phyloP scores from a whole-genome alignment of 2,113 vertebrate species.

The Myocastor coypus region DNA sequence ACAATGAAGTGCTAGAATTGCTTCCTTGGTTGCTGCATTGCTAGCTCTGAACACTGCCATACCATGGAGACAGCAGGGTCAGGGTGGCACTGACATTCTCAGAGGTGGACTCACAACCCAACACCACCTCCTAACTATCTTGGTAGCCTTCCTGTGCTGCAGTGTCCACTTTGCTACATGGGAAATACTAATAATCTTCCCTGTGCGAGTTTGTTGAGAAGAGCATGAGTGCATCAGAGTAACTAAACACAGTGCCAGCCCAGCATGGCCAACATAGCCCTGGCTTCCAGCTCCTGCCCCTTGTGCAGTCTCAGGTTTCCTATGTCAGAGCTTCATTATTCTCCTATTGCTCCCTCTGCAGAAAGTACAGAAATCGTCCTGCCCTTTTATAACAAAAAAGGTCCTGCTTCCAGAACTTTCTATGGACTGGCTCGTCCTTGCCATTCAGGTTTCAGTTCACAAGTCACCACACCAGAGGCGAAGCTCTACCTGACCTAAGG shows the following conservation, averaged over 20 bases:
- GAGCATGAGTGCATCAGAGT: rapidly evolving
- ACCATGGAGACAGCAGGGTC: not conserved
- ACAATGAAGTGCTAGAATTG: rapidly evolving
- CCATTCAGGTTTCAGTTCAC: not conserved
- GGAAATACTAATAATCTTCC: not conserved
- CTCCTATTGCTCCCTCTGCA: not conserved
- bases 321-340: not conserved
- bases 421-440: not conserved
- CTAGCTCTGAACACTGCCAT: not conserved
- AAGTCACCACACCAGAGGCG: not conserved
- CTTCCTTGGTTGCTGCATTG: rapidly evolving
- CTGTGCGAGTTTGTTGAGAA: not conserved
- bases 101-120: too few species aligned
- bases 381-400: not conserved
- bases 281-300: not conserved
- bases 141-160: not conserved
- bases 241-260: not conserved
- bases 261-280: rapidly evolving
- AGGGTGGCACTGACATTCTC: too few species aligned
- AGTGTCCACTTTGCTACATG: not conserved
- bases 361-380: not conserved
- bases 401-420: conserved; percentile 31
- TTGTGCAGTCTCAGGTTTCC: not conserved
- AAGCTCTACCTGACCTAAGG: rapidly evolving
- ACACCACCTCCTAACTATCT: too few species aligned